Base-by-base conservation (phyloP, 2,888 invertebrate species). In the Sepiola atlantica region DNA sequence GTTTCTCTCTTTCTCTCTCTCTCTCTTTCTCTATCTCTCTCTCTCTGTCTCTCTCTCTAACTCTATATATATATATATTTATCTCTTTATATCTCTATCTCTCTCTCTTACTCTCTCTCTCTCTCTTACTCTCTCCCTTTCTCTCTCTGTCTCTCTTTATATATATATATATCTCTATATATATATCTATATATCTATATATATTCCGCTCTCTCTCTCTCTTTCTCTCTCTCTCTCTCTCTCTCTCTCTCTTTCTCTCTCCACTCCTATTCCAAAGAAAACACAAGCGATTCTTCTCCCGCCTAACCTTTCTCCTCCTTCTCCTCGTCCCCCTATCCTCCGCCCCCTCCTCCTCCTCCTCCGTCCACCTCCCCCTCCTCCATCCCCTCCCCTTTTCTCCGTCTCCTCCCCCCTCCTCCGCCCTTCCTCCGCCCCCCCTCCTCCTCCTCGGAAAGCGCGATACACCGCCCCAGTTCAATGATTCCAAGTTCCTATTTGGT, bases 401-500 rank as follows among this genome's bases (percentile, higher is more conserved):
- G 10, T 24, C 28, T 35, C 8, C 90, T 8, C 3, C 77, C 10
- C 3, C 24, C 4, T 77, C 77, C 90, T 90, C 14, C 35, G 10
- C 35, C 28, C 28, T 18, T 35, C 8, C 90, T 8, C 90, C 16
- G 2, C 77, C 3, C 77, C 10, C 3, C 24, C 4, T 77, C 77
- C 77, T n/a, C 77, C 77, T n/a, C 54, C 45, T 91, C 91, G 28
- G 54, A 92, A 28, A 55, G n/a, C 92, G 54, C 92, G 32, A 55
- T 55, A 55, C 55, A 32, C 92, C 91, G 45, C 24, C 54, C 92
- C 92, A 54, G 54, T n/a, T 24, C 92, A 92, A 28, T 55, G 92
- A 45, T 92, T 92, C 28, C 92, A 45, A 45, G n/a, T 92, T 92
- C 55, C 92, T n/a, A 55, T 92, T 92, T 55, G 45, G 45, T 92